phyloP scores from a whole-genome alignment of 2,888 invertebrate species.

The Eledone cirrhosa region DNA sequence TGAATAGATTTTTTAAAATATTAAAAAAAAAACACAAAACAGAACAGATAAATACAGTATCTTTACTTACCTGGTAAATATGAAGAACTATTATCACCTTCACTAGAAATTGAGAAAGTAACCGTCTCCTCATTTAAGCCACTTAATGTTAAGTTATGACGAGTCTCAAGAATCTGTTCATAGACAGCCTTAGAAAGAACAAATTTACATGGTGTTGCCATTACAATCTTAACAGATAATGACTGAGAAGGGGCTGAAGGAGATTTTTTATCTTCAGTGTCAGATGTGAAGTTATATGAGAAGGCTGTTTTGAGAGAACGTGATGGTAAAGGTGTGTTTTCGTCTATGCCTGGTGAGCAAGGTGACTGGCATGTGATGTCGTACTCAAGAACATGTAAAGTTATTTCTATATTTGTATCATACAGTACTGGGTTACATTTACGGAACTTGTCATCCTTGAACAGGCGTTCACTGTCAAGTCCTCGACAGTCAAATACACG shows the following conservation, averaged over 20 bases:
- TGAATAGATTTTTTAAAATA: no score
- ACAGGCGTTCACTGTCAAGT: neutral
- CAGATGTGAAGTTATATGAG: neutral
- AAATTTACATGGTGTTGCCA: constrained; percentile 76
- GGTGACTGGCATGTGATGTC: neutral
- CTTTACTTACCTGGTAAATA: neutral
- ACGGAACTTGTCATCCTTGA: neutral
- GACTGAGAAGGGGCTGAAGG: neutral
- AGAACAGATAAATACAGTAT: no score
- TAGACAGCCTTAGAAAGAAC: constrained; percentile 87
- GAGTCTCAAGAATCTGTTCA: constrained; percentile 78
- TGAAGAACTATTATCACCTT: neutral
- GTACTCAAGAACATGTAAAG: constrained; percentile 39
- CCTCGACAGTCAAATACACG: constrained; percentile 10
- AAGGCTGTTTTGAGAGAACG: neutral
- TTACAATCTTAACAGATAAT: constrained; percentile 15
- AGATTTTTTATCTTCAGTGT: neutral
- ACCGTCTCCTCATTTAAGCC: constrained; percentile 11
- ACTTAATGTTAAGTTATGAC: constrained; percentile 58
- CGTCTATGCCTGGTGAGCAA: neutral
- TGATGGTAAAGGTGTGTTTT: neutral
- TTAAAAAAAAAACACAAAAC: no score
- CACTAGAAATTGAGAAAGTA: constrained; percentile 24
- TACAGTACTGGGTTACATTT: constrained; percentile 80
- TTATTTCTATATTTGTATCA: constrained; percentile 83